Evolutionary conservation across 2,888 invertebrate genomes (phyloP).

Genomic region (Glyphotaelius pellucidus): DNA sequence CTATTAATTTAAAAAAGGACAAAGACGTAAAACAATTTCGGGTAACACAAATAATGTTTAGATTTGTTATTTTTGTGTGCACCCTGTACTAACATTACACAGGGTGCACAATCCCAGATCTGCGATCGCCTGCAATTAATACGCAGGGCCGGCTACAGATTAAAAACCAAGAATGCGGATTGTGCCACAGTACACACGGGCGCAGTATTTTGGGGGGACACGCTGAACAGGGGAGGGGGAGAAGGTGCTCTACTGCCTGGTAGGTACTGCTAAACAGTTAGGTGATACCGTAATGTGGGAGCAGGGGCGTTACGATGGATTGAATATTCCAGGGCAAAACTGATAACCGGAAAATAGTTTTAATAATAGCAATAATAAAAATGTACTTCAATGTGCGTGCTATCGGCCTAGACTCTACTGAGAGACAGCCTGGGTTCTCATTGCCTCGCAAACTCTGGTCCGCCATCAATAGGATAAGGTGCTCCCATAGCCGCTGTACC

Average conservation of each 20-base stretch:
- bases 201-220: no score
- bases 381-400: no score
- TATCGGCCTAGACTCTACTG: no score
- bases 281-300: neutral
- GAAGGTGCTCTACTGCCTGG: neutral
- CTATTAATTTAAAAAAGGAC: no score
- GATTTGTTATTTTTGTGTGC: neutral
- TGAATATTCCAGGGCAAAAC: neutral
- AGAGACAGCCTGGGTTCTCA: no score
- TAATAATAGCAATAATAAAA: no score
- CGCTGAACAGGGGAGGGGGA: neutral
- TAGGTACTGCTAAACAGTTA: neutral
- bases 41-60: no score
- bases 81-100: neutral
- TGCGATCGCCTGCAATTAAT: neutral
- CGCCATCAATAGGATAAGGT: no score
- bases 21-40: no score
- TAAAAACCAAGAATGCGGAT: neutral
- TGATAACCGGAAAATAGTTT: no score
- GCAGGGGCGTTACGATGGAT: neutral
- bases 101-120: neutral
- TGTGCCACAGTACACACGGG: neutral
- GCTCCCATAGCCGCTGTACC: no score
- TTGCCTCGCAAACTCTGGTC: no score
- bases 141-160: neutral